These are phyloP conservation scores for Hyles euphorbiae DNA, from an alignment of 1,140 invertebrate species.

Conservation along the genomic window DNA sequence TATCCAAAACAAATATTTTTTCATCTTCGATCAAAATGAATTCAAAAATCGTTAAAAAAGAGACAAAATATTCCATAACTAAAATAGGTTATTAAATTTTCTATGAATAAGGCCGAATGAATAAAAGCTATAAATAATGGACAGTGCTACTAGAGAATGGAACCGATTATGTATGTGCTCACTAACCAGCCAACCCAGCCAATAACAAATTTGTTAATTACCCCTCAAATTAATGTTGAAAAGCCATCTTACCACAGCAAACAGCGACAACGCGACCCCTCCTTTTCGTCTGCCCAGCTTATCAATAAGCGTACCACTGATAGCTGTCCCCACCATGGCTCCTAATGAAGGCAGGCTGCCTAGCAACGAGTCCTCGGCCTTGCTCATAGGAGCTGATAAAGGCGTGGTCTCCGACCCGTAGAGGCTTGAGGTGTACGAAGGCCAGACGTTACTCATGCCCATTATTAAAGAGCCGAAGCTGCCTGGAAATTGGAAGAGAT, in stretches of 20 bases:
- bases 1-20: too few species aligned
- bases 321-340: constrained; percentile 62
- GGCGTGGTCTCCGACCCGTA: constrained; percentile 29
- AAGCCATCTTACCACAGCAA: constrained; percentile 67
- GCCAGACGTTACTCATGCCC: constrained; percentile 42
- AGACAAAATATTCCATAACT: too few species aligned
- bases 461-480: constrained; percentile 32
- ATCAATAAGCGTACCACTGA: constrained; percentile 72
- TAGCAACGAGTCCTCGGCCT: constrained; percentile 43
- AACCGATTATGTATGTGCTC: too few species aligned
- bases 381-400: constrained; percentile 32
- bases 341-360: constrained; percentile 66
- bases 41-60: too few species aligned
- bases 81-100: too few species aligned
- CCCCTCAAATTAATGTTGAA: background rate
- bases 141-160: too few species aligned
- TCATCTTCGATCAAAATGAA: too few species aligned
- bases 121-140: too few species aligned
- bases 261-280: constrained; percentile 66
- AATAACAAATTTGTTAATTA: too few species aligned
- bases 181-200: too few species aligned
- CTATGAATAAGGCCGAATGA: too few species aligned
- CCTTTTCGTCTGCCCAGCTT: constrained; percentile 76
- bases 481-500: constrained; percentile 15
- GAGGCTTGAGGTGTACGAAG: constrained; percentile 36